Base-by-base conservation (phyloP, 2,888 invertebrate species). In the Nebria salina region DNA sequence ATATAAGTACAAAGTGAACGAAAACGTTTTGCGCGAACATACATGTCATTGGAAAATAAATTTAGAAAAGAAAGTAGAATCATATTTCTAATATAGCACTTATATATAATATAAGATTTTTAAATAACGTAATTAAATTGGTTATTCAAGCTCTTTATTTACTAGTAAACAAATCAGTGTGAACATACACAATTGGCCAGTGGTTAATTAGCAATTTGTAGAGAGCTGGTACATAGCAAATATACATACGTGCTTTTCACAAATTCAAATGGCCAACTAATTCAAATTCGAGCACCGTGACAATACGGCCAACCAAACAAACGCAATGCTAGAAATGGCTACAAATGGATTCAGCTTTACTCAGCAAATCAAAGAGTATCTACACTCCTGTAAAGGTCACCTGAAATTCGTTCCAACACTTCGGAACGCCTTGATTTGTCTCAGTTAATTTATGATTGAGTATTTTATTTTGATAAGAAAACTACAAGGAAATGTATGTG, bases 271-370 rank as follows among this genome's bases (percentile, higher is more conserved):
- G 73, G 65, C 78, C 73, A 78, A 64, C 78, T 73, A 72, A 78
- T 73, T 73, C 78, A 64, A 65, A 78, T 73, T 78, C 78, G 65
- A 65, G 66, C 73, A 72, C 64, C 65, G 73, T 78, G 78, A 72
- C 73, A 65, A 72, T 73, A 54, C 54, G 54, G 1, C 54, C 13
- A 20, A 78, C 72, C 68, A 73, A 65, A 78, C 72, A 72, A 65
- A 41, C 26, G 65, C 72, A 78, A 76, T 42, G 65, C 20, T 70
- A 20, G 20, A 20, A 20, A 20, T 20, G 20, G 20, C 20, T 20
- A 11, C 34, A 70, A 11, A 25, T 15, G 34, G 34, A 34, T 34
- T 34, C 34, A 34, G 34, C 34, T 34, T 34, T 34, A 54, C 54
- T 54, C 54, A 7, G 54, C 0, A 54, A 11, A 54, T 54, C 54